phyloP scores from a whole-genome alignment of 2,888 invertebrate genomes.

The Platerodrilus igneus region DNA sequence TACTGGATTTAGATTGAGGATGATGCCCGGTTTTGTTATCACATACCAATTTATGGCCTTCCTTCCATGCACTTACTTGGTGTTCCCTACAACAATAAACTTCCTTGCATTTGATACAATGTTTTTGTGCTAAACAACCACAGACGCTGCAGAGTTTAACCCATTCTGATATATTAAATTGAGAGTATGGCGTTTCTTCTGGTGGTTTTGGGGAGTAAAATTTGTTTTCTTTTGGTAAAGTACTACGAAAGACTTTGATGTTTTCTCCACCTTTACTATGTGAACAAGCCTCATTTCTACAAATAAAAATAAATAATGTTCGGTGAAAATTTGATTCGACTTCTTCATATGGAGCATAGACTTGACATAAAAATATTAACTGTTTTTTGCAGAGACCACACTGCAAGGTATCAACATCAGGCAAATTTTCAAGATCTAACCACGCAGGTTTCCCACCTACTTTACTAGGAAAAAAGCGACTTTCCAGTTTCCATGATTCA shows the following conservation, averaged over 20 bases:
- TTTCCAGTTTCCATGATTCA: conserved; percentile 64
- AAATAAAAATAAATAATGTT: conserved; percentile 81
- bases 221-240: conserved; percentile 69
- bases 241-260: conserved; percentile 72
- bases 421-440: conserved; percentile 75
- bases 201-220: conserved; percentile 75
- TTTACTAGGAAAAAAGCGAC: conserved; percentile 91
- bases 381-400: conserved; percentile 71
- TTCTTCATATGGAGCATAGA: conserved; percentile 82
- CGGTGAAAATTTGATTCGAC: conserved; percentile 74
- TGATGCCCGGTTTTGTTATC: too few relatives aligned
- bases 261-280: conserved; percentile 58
- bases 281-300: conserved; percentile 69
- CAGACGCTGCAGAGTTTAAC: conserved; percentile 69
- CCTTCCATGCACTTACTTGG: conserved; percentile 83
- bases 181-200: conserved; percentile 55
- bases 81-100: conserved; percentile 79
- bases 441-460: conserved; percentile 91
- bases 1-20: too few relatives aligned
- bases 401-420: conserved; percentile 57
- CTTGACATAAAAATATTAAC: conserved; percentile 78
- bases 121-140: conserved; percentile 67
- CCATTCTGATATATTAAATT: conserved; percentile 50
- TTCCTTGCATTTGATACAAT: conserved; percentile 77
- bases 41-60: conserved; percentile 69